These are phyloP conservation scores for Nothura maculosa DNA, from an alignment of 2,797 vertebrate genomes.

Conservation along the genomic window DNA sequence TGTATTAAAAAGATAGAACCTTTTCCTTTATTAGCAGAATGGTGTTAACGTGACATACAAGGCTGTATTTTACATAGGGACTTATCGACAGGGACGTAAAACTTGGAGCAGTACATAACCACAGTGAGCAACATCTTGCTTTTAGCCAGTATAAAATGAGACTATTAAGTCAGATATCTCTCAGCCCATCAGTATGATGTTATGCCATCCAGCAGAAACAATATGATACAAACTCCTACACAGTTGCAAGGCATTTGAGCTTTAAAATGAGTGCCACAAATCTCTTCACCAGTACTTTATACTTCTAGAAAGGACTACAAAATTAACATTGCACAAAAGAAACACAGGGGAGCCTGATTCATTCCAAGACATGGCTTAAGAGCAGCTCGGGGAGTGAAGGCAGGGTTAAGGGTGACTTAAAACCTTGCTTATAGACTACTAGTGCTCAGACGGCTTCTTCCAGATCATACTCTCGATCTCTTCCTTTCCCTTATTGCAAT, in stretches of 20 bases:
- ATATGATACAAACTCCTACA: background rate
- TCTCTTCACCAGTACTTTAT: background rate
- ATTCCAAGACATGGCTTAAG: background rate
- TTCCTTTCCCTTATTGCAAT: background rate
- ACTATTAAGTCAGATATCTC: background rate
- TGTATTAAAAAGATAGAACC: background rate
- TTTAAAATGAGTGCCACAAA: slow-evolving; percentile 31
- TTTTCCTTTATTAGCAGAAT: background rate
- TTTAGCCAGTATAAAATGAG: background rate
- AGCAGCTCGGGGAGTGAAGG: background rate
- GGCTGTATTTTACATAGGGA: background rate
- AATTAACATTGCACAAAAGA: background rate
- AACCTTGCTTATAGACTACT: background rate
- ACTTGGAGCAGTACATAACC: background rate
- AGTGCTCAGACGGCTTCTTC: background rate
- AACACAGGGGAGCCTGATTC: background rate
- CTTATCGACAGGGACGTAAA: background rate
- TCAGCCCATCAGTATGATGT: background rate
- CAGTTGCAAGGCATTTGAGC: background rate
- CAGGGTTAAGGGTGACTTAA: slow-evolving; percentile 12
- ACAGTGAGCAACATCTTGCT: background rate
- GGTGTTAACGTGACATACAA: fast-evolving
- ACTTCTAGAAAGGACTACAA: background rate
- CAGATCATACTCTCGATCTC: background rate
- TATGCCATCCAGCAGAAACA: slow-evolving; percentile 40